These are phyloP conservation scores for Coendou prehensilis DNA, from an alignment of 2,797 vertebrate species.

Conservation along the genomic window DNA sequence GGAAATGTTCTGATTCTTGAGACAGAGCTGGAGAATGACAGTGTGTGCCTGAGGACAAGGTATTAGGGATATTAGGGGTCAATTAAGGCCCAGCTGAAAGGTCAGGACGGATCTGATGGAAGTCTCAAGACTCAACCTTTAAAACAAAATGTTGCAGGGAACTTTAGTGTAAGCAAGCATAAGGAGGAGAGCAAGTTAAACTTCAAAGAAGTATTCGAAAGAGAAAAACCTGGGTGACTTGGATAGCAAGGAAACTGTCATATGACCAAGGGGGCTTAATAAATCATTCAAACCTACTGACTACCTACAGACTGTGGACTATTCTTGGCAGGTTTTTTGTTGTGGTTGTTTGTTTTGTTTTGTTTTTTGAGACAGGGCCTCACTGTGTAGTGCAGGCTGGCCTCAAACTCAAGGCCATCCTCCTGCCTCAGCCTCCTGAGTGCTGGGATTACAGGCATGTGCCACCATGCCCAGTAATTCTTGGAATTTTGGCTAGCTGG, in stretches of 20 bases:
- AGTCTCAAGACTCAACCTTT: constrained; percentile 72
- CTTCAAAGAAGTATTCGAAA: constrained; percentile 78
- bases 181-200: constrained; percentile 58
- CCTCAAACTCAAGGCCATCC: neutral
- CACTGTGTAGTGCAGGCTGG: neutral
- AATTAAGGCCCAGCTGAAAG: neutral
- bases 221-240: constrained; percentile 65
- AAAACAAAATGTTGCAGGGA: neutral
- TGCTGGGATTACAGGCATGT: neutral
- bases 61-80: constrained; percentile 39
- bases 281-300: constrained; percentile 52
- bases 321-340: neutral
- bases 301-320: neutral
- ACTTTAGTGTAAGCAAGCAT: neutral
- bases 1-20: constrained; percentile 50
- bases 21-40: constrained; percentile 67
- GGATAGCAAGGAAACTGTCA: neutral
- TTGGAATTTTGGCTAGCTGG: neutral
- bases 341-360: no score
- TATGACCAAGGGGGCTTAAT: neutral
- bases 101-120: constrained; percentile 73
- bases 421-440: neutral
- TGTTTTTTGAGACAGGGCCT: neutral
- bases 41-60: constrained; percentile 59
- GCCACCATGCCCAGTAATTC: neutral